Base-by-base conservation (phyloP, 2,113 vertebrate species). In the Muntiacus reevesi region DNA sequence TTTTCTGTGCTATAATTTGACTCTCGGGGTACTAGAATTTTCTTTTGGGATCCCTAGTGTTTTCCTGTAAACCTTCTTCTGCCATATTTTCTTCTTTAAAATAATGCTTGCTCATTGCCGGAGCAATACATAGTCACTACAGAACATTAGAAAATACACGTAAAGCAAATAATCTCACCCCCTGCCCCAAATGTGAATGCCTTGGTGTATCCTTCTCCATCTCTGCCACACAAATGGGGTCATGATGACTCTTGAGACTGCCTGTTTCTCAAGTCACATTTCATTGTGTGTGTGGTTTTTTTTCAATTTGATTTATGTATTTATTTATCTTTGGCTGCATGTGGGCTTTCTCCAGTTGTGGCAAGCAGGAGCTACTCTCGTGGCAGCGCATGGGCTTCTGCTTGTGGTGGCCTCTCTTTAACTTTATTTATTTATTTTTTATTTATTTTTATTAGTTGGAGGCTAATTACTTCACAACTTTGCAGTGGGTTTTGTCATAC, bases 1-100 rank as follows among this genome's bases (percentile, higher is more conserved):
- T 93, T 94, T 95, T 95, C 71, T 95, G 45, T 84, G 90, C 94
- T 88, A 14, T 96, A 89, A 83, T 95, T 96, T 96, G 71, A 94
- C 84, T 97, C 54, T 86, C 59, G 67, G 87, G 92, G 89, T 71
- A 91, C 23, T 89, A 93, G 79, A 85, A 81, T 95, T 96, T 98
- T 97, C 78, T 94, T 43, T 36, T 71, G 84, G 30, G 78, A 95
- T 84, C 62, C 84, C 45, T 60, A 62, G 76, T 8, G 74, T 79
- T 97, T 95, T 54, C 97, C 97, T 67, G 52, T 91, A 82, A 95
- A 91, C 28, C 71, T 36, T 78, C 78, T 30, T 47, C 86, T 91
- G 52, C 27, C 6, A 1, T 78, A 45, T 74, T 97, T 98, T 96
- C 79, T 87, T 50, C 36, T 91, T 91, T 43, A 71, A 84, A 89